Base-by-base conservation (phyloP, 1,140 invertebrate species). In the Drosophila sturtevanti region DNA sequence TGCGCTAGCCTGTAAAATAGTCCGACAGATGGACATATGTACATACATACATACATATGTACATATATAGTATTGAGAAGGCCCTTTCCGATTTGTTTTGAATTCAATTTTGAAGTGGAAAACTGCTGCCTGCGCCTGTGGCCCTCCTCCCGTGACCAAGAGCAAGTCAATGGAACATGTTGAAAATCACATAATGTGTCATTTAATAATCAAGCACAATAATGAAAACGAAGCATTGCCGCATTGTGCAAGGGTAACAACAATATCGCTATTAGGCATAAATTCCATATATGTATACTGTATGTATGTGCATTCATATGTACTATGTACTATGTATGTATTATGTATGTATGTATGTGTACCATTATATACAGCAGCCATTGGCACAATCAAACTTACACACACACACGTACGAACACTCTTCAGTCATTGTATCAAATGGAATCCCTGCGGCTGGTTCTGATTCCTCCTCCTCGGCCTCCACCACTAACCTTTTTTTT, bases 151-250 rank as follows among this genome's bases (percentile, higher is more conserved):
- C 60, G 14, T 38, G 27, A 63, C 63, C 44, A 38, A 14, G 22
- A 18, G 31, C 56, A 66, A 59, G 68, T 78, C 63, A 65, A 56
- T 67, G 59, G 75, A 81, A 77, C 76, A 82, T 87, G 85, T 75
- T 89, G 80, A 72, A 87, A 89, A 89, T 89, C 84, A 89, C 84
- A 89, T 89, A 89, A 89, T 89, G 84, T 89, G 84, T 89, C 84
- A 89, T 89, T 89, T 89, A 89, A 89, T 89, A 89, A 89, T 89
- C 85, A 89, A 89, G 85, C 76, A 89, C 85, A 89, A 84, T 89
- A 82, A 67, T 69, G 69, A 72, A 68, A 75, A 71, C 58, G 62
- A 58, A 27, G 65, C 74, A 77, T 60, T 73, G 73, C 77, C 78
- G 77, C 81, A 85, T 63, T 59, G 60, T 22, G 56, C 35, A 54